A percentile compares a stretch with the other conserved stretches of the same genome.
Conservation (phyloP, 1,140 invertebrate species). For the Drosophila ercepeae region DNA sequence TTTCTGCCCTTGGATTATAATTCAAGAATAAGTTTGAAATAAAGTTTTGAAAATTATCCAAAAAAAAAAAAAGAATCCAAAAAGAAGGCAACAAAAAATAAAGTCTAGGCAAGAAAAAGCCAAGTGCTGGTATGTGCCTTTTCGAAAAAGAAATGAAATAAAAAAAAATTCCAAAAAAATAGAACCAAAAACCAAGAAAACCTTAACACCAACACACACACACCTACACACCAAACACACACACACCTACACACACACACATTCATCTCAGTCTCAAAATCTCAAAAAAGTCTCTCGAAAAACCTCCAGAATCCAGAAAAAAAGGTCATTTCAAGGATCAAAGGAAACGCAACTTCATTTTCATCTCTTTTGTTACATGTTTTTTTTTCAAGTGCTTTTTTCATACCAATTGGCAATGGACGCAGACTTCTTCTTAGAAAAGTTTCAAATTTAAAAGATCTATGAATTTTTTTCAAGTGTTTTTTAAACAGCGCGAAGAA, state of each 20-base stretch:
- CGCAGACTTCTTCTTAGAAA: slow-evolving; percentile 38
- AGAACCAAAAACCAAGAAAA: not conserved
- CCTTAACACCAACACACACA: slow-evolving; percentile 4
- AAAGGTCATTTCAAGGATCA: slow-evolving; percentile 11
- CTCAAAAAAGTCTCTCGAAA: not conserved
- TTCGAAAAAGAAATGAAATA: not conserved
- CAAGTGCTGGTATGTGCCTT: slow-evolving; percentile 43
- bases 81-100: too few relatives aligned
- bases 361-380: not conserved
- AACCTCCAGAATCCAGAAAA: too few relatives aligned
- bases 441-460: not conserved
- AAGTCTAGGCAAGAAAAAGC: slow-evolving; percentile 21
- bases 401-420: slow-evolving; percentile 37
- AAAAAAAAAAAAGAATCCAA: not conserved
- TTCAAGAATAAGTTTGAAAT: not conserved
- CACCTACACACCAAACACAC: slow-evolving; percentile 7
- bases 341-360: slow-evolving; percentile 5
- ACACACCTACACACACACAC: slow-evolving; percentile 6
- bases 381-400: slow-evolving; percentile 35
- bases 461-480: not conserved
- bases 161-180: not conserved
- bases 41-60: not conserved
- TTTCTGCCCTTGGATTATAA: not conserved
- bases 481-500: not conserved
- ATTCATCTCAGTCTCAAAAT: not conserved